Percentiles rank a stretch among this genome's conserved stretches.
phyloP scores from a whole-genome alignment of 2,113 vertebrate species.

The Natator depressus region DNA sequence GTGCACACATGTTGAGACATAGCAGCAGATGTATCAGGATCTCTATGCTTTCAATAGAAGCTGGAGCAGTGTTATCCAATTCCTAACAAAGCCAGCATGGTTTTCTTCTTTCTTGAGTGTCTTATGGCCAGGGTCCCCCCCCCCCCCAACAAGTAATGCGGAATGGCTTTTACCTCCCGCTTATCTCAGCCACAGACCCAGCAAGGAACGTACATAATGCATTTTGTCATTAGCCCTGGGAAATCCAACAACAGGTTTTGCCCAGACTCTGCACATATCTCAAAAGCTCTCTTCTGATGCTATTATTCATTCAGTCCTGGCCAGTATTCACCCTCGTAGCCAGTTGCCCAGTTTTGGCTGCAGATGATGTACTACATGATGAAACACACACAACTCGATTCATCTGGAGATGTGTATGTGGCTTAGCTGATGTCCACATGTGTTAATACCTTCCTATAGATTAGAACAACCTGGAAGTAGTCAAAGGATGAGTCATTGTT shows the following conservation, averaged over 20 bases:
- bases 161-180: background rate
- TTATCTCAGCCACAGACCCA: background rate
- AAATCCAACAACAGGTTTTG: background rate
- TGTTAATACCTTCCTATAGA: background rate
- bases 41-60: background rate
- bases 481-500: background rate
- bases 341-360: background rate
- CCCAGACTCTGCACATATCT: background rate
- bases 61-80: background rate
- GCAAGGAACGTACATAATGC: background rate
- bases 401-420: background rate
- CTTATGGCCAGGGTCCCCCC: background rate
- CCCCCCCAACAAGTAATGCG: background rate
- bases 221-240: background rate
- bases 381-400: background rate
- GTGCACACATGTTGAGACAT: fast-evolving
- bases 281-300: background rate
- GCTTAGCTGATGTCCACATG: background rate
- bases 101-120: background rate
- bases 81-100: background rate
- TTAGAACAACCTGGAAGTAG: background rate
- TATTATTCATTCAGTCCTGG: background rate
- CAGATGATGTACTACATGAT: background rate
- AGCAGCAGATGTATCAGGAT: background rate
- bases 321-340: background rate